Conservation (phyloP, 1,140 invertebrate species). For the Ips nitidus region DNA sequence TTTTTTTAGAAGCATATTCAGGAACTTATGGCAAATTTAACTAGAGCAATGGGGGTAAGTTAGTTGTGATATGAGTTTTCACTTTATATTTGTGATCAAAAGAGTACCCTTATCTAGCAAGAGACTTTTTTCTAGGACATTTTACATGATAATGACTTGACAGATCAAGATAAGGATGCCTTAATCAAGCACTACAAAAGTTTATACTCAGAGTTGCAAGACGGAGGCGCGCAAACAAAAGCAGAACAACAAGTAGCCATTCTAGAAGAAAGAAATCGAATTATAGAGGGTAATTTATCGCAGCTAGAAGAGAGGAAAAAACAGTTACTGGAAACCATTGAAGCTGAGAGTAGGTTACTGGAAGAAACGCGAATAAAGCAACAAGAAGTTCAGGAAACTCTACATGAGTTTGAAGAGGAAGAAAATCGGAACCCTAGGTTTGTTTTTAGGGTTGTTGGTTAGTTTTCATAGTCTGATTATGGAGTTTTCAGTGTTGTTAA, state of each 20-base stretch:
- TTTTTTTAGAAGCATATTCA: constrained; percentile 51
- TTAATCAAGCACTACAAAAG: constrained; percentile 61
- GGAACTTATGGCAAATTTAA: constrained; percentile 53
- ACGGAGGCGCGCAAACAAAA: constrained; percentile 46
- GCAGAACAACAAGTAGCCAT: constrained; percentile 58
- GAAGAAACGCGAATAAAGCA: constrained; percentile 39
- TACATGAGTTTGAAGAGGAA: constrained; percentile 54
- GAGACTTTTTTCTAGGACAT: constrained; percentile 37
- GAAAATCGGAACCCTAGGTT: constrained; percentile 57
- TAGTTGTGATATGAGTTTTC: constrained; percentile 18
- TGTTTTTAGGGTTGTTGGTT: constrained; percentile 23
- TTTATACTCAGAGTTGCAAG: constrained; percentile 51
- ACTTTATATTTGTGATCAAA: constrained; percentile 34
- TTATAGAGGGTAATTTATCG: constrained; percentile 53
- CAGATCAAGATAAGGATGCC: constrained; percentile 58
- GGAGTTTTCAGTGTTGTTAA: constrained; percentile 57
- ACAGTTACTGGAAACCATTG: constrained; percentile 48
- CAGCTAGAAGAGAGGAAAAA: constrained; percentile 54
- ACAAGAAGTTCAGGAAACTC: constrained; percentile 35
- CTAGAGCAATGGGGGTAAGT: constrained; percentile 55
- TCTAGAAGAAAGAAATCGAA: constrained; percentile 59
- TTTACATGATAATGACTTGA: constrained; percentile 55
- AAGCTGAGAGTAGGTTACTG: constrained; percentile 28
- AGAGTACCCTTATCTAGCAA: constrained; percentile 11
- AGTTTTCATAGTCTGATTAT: background rate